These are phyloP conservation scores for Mythimna loreyi DNA, from an alignment of 2,888 invertebrate species.

Conservation along the genomic window DNA sequence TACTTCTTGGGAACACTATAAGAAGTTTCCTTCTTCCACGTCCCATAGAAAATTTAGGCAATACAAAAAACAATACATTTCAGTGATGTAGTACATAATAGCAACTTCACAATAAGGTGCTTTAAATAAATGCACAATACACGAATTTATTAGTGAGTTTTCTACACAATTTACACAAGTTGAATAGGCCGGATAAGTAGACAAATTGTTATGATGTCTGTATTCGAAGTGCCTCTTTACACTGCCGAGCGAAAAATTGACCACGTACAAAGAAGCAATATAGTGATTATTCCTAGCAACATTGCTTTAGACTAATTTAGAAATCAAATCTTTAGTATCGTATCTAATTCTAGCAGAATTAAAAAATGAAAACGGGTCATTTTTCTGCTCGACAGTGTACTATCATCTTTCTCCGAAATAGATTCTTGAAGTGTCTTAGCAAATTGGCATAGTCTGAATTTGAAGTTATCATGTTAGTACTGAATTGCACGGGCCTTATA, in stretches of 20 bases:
- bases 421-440: conserved; percentile 67
- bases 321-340: background rate
- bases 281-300: background rate
- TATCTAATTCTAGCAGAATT: background rate
- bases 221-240: conserved; percentile 72
- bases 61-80: conserved; percentile 13
- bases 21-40: background rate
- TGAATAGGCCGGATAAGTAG: conserved; percentile 68
- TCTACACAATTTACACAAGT: conserved; percentile 83
- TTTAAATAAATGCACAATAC: conserved; percentile 77
- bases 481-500: conserved; percentile 65
- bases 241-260: conserved; percentile 53
- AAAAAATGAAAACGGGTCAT: background rate
- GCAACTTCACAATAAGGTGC: conserved; percentile 69
- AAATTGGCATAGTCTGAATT: conserved; percentile 61
- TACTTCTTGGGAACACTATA: too few relatives aligned
- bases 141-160: conserved; percentile 87
- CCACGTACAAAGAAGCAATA: conserved; percentile 1
- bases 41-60: background rate
- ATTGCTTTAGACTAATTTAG: conserved; percentile 13
- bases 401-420: conserved; percentile 59
- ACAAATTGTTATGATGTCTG: conserved; percentile 63
- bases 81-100: conserved; percentile 47
- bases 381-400: conserved; percentile 54
- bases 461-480: conserved; percentile 52